A percentile compares a stretch with the other conserved stretches of the same genome.
Conservation (phyloP, 2,113 vertebrate genomes). For the Chaetodon auriga region DNA sequence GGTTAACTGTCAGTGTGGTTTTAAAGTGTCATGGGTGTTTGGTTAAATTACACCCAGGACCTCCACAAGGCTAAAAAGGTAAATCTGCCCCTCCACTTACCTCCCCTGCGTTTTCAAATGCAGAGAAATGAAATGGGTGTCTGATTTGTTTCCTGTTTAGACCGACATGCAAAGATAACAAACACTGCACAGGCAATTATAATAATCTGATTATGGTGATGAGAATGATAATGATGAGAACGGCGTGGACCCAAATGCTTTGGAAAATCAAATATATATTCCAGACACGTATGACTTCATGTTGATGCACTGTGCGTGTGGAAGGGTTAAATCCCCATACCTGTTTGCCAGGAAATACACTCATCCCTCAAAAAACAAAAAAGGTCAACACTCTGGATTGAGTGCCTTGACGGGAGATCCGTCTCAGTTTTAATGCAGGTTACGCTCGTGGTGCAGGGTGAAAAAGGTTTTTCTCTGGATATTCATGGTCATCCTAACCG, state of each 20-base stretch:
- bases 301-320: neutral
- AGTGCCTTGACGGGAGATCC: neutral
- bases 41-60: slow-evolving; percentile 34
- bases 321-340: neutral
- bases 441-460: neutral
- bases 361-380: slow-evolving; percentile 6
- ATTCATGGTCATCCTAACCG: neutral
- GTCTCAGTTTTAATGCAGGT: slow-evolving; percentile 11
- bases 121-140: slow-evolving; percentile 14
- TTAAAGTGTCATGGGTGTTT: slow-evolving; percentile 31
- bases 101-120: neutral
- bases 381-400: slow-evolving; percentile 5
- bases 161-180: slow-evolving; percentile 60
- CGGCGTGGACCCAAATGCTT: slow-evolving; percentile 19
- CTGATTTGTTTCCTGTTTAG: slow-evolving; percentile 62
- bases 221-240: slow-evolving; percentile 58
- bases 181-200: slow-evolving; percentile 63
- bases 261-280: slow-evolving; percentile 40
- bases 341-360: slow-evolving; percentile 26
- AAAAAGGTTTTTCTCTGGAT: neutral
- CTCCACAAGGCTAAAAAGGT: slow-evolving; percentile 5
- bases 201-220: slow-evolving; percentile 70
- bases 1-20: slow-evolving; percentile 6
- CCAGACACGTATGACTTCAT: slow-evolving; percentile 13
- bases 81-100: slow-evolving; percentile 2